A percentile compares a stretch with the other conserved stretches of the same genome.
phyloP scores from a whole-genome alignment of 2,888 invertebrate genomes.

The Cremastinae sp. region DNA sequence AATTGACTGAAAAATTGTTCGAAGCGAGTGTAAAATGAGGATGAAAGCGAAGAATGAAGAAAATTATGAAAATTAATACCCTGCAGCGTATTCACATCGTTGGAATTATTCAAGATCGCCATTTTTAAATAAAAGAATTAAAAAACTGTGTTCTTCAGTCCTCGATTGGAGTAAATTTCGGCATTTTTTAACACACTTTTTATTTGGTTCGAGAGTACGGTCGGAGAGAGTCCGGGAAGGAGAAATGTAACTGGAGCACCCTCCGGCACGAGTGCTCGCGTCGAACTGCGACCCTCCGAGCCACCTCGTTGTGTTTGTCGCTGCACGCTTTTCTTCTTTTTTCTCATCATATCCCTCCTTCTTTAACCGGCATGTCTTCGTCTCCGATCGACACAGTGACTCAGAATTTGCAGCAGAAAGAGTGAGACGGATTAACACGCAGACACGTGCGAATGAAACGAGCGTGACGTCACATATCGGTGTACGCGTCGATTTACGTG shows the following conservation, averaged over 20 bases:
- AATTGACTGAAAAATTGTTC: neutral
- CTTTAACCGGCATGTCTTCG: neutral
- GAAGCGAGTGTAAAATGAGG: neutral
- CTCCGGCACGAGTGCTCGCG: constrained; percentile 44
- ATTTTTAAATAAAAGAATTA: constrained; percentile 15
- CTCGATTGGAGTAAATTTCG: neutral
- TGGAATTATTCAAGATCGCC: constrained; percentile 23
- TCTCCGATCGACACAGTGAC: constrained; percentile 34
- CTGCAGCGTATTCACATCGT: constrained; percentile 18
- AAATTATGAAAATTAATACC: constrained; percentile 15
- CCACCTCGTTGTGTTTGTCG: constrained; percentile 4
- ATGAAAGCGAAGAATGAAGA: neutral
- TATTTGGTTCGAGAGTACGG: neutral
- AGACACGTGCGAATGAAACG: constrained; percentile 8
- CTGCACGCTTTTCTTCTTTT: constrained; percentile 34
- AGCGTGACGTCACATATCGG: too few relatives aligned
- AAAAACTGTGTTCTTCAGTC: constrained; percentile 17
- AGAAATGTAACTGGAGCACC: constrained; percentile 25
- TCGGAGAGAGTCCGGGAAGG: neutral
- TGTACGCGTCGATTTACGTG: too few relatives aligned
- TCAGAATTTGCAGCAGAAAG: constrained; percentile 24
- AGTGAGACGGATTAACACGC: neutral
- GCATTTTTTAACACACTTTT: neutral
- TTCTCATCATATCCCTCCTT: constrained; percentile 25
- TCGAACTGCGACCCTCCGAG: constrained; percentile 54